These are phyloP conservation scores for Podocnemis expansa DNA, from an alignment of 2,113 vertebrate genomes.

Conservation along the genomic window DNA sequence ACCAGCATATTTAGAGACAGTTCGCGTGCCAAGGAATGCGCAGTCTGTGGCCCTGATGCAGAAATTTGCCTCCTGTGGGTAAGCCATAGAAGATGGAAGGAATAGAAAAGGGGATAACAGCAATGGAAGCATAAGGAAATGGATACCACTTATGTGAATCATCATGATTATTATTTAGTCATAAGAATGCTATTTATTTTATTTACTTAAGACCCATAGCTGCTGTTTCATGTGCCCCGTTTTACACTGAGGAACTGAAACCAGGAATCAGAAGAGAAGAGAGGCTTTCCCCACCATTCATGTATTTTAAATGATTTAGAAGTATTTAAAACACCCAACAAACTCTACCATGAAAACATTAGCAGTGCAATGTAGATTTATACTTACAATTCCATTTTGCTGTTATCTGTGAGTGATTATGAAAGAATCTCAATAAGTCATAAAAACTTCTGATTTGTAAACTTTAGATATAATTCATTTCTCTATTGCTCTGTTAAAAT, in stretches of 20 bases:
- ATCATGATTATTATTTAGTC: not conserved
- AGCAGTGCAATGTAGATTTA: not conserved
- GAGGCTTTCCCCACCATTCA: not conserved
- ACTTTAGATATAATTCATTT: slow-evolving; percentile 36
- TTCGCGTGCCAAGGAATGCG: not conserved
- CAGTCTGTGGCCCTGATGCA: not conserved
- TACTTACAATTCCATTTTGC: not conserved
- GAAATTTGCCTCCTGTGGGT: not conserved
- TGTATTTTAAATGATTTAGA: slow-evolving; percentile 13
- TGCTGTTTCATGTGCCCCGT: rapidly evolving
- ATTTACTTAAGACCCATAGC: rapidly evolving
- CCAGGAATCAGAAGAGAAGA: not conserved
- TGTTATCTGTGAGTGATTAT: not conserved
- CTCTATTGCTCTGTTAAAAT: slow-evolving; percentile 58
- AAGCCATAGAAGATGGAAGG: not conserved
- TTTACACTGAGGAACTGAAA: rapidly evolving
- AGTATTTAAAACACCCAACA: not conserved
- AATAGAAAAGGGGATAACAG: not conserved
- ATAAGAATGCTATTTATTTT: not conserved
- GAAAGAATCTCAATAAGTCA: slow-evolving; percentile 6
- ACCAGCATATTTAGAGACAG: not conserved
- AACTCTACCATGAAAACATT: not conserved
- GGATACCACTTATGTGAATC: not conserved
- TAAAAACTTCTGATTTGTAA: slow-evolving; percentile 56
- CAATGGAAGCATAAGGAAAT: not conserved